These are phyloP conservation scores for Phymanthus crucifer DNA, from an alignment of 92 coral and sea anemone species.

Conservation along the genomic window DNA sequence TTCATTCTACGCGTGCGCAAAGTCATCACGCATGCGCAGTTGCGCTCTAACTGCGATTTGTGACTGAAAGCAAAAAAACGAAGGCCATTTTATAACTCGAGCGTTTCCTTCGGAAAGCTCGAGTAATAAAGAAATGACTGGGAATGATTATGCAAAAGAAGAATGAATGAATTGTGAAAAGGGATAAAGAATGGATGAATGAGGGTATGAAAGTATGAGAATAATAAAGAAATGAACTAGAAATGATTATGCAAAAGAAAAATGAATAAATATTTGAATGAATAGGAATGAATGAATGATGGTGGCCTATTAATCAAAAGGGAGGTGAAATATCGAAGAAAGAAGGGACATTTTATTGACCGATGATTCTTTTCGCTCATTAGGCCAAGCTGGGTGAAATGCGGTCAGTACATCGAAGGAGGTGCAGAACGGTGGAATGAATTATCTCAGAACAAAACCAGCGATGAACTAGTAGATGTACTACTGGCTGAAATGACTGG, in stretches of 20 bases:
- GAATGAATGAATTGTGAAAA: not conserved
- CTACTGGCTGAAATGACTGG: slow-evolving; percentile 98
- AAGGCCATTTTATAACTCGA: too few relatives aligned
- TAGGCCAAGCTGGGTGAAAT: slow-evolving; percentile 96
- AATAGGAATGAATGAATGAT: not conserved
- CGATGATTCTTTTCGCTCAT: not conserved
- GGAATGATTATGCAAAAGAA: not conserved
- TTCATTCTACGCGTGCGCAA: too few relatives aligned
- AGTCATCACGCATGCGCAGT: too few relatives aligned
- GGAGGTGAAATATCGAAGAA: not conserved
- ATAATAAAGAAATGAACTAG: too few relatives aligned
- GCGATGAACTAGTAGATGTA: slow-evolving; percentile 92
- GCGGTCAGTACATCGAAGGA: slow-evolving; percentile 91
- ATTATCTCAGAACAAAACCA: slow-evolving; percentile 78
- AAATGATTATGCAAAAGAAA: not conserved
- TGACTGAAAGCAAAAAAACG: too few relatives aligned
- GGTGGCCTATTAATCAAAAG: not conserved
- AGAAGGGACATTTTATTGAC: not conserved
- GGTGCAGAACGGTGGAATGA: slow-evolving; percentile 95
- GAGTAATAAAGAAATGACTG: too few relatives aligned
- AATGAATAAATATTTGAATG: not conserved
- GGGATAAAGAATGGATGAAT: not conserved
- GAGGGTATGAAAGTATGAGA: too few relatives aligned
- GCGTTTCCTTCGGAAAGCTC: too few relatives aligned
- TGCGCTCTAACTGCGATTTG: too few relatives aligned